These are phyloP conservation scores for Corythornis vintsioides DNA, from an alignment of 2,113 vertebrate genomes.

Conservation along the genomic window DNA sequence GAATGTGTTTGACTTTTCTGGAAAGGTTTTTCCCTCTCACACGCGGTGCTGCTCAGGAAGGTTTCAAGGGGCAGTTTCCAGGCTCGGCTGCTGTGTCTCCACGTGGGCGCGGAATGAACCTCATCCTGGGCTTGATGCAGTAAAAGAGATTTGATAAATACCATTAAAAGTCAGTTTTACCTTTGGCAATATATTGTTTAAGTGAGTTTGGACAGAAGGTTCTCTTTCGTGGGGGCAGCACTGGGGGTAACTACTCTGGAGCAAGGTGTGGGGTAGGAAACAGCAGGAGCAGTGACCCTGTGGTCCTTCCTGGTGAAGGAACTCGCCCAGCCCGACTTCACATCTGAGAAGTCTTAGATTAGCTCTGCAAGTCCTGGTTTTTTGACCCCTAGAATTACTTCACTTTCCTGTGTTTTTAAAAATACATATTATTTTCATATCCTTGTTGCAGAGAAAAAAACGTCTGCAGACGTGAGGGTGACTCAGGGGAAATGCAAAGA, in stretches of 20 bases:
- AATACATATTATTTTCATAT: background rate
- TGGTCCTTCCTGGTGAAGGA: background rate
- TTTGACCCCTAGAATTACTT: background rate
- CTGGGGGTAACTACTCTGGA: fast-evolving
- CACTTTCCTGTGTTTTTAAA: background rate
- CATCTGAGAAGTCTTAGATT: background rate
- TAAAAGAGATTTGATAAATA: background rate
- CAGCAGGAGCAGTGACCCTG: background rate
- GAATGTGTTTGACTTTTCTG: slow-evolving; percentile 24
- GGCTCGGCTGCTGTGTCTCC: background rate
- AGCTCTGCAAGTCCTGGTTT: background rate
- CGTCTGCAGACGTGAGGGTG: background rate
- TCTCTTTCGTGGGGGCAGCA: no score
- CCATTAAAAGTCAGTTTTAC: background rate
- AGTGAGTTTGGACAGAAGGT: background rate
- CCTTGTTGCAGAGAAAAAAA: background rate
- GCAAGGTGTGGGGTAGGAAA: background rate
- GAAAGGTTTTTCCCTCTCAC: background rate
- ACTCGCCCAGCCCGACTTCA: background rate
- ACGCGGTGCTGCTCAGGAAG: background rate
- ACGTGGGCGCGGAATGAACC: background rate
- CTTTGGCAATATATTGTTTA: background rate
- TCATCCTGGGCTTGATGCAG: background rate
- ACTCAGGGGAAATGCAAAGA: background rate
- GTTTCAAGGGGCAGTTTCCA: background rate